Evolutionary conservation across 1,140 invertebrate genomes (phyloP), one percentile per base, ranked within the genome.

Genomic region (Heterodera schachtii): DNA sequence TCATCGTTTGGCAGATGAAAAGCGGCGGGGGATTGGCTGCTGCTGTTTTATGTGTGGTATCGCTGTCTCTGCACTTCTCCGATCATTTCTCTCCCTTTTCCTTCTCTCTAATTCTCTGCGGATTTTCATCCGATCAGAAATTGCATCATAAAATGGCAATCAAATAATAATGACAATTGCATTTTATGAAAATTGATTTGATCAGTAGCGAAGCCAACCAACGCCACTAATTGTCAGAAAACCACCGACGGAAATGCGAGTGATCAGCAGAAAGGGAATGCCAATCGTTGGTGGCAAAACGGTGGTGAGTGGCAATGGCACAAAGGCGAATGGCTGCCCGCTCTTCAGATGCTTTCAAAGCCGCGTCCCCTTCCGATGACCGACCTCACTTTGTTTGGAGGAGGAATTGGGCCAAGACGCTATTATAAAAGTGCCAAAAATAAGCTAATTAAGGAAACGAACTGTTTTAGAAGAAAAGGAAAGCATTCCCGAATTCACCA

Each of bases 401-500:
- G 77, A 16, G 66, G 77, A 16, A 69, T 66, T 19, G 77, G 77
- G 16, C 66, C 77, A 64, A 31, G 44, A 13, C 77, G 77, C 3
- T 78, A 43, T 47, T 78, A 78, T 44, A 78, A 78, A 78, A 19
- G 77, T 49, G 31, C 31, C 31, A 78, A 69, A 6, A 13, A 31
- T 8, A 67, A 21, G 13, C 13, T 16, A 47, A 69, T 43, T 31
- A 9, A 19, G n/a, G 2, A 69, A 46, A 41, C 3, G 19, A 60
- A 7, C 16, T 41, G 11, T 78, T 75, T 21, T 69, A 78, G 77
- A 13, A 41, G 60, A 78, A 78, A 78, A 78, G 70, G 66, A 64
- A 64, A 70, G 70, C 41, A 69, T 84, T 31, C 84, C 84, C 9
- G 84, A 85, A 78, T 85, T 85, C 74, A 64, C 70, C 41, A 71